phyloP scores from a whole-genome alignment of 1,140 invertebrate species.

The Charaxes varanes region DNA sequence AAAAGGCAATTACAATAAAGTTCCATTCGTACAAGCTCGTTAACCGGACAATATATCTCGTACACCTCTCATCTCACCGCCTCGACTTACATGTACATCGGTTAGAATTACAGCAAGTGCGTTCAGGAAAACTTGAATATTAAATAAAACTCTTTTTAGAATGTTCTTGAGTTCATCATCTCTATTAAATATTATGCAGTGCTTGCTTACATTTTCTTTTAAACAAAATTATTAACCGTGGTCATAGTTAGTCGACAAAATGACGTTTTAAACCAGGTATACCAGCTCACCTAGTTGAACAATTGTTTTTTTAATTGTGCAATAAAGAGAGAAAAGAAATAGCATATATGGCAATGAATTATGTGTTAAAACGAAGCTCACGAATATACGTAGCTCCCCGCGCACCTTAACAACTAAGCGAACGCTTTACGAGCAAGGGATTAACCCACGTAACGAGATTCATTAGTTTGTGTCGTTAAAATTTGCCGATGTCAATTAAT shows the following conservation, averaged over 20 bases:
- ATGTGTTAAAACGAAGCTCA: conserved; percentile 14
- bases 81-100: conserved; percentile 16
- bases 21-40: conserved; percentile 72
- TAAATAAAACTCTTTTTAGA: no score
- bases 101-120: no score
- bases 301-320: no score
- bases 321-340: no score
- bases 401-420: conserved; percentile 63
- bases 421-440: conserved; percentile 72
- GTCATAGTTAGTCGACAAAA: no score
- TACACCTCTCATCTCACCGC: conserved; percentile 33
- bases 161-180: no score
- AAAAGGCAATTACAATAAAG: conserved; percentile 74
- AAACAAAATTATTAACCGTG: no score
- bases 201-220: no score
- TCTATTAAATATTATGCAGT: no score
- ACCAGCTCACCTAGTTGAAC: no score
- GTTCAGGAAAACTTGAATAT: no score
- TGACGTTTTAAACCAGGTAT: no score
- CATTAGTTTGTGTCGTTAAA: conserved; percentile 77
- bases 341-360: conserved; percentile 1
- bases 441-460: conserved; percentile 76
- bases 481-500: conserved; percentile 76
- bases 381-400: conserved; percentile 24
- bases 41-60: conserved; percentile 68